Base-by-base conservation (phyloP, 2,888 invertebrate genomes). In the Cremastobaeus sp. region DNA sequence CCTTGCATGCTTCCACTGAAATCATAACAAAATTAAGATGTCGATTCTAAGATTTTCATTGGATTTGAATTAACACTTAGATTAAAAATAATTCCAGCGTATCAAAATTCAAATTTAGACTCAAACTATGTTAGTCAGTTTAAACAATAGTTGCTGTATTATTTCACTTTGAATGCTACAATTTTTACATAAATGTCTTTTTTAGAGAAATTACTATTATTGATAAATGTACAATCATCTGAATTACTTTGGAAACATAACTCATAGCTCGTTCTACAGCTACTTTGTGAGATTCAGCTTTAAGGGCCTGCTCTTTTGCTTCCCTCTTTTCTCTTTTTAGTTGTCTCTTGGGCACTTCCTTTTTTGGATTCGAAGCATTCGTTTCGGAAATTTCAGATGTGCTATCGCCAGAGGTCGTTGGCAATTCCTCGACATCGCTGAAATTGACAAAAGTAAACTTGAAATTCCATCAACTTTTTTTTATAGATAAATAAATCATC, bases 1-100 rank as follows among this genome's bases (percentile, higher is more conserved):
- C 76, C 88, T 90, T 70, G 91, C 89, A 82, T 93, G 89, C 85
- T 94, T 93, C 95, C 95, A 95, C 81, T 92, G 90, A 4, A 78
- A 80, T 43, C 8, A 47, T 12, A 0, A 39, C 17, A 48, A 28
- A 14, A 28, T 5, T 14, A 12, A 28, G n/a, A 17, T n/a, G n/a
- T n/a, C n/a, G n/a, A n/a, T n/a, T n/a, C n/a, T n/a, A n/a, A n/a
- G n/a, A n/a, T n/a, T n/a, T n/a, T n/a, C n/a, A n/a, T n/a, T n/a
- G n/a, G n/a, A n/a, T n/a, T n/a, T n/a, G n/a, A n/a, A n/a, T n/a
- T n/a, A n/a, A n/a, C n/a, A n/a, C n/a, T n/a, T n/a, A n/a, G n/a
- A n/a, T n/a, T n/a, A n/a, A n/a, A n/a, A n/a, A n/a, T n/a, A n/a
- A n/a, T n/a, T n/a, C n/a, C n/a, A n/a, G n/a, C n/a, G n/a, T n/a